These are phyloP conservation scores for human DNA, from an alignment of 2,113 vertebrate genomes.

Conservation along the genomic window GRCh38 chr1:191543001-191543500, in stretches of 20 bases:
- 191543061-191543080: not conserved
- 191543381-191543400: not conserved
- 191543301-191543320: not conserved
- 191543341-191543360: not conserved
- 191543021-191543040: not conserved
- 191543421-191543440: not conserved
- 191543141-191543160: not conserved
- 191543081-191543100: not conserved
- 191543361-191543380: not conserved
- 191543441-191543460: not conserved
- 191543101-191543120: not conserved
- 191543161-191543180: not conserved
- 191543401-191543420: not conserved
- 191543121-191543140: not conserved
- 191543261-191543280: not conserved
- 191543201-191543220: not conserved
- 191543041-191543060: not conserved
- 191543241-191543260: not conserved
- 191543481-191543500: not conserved
- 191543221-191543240: not conserved
- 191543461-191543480: not conserved
- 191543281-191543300: not conserved
- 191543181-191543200: not conserved
- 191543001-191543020: not conserved
- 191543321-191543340: not conserved